Conservation (phyloP, 2,888 invertebrate species). For the Nephrotoma guestfalica region DNA sequence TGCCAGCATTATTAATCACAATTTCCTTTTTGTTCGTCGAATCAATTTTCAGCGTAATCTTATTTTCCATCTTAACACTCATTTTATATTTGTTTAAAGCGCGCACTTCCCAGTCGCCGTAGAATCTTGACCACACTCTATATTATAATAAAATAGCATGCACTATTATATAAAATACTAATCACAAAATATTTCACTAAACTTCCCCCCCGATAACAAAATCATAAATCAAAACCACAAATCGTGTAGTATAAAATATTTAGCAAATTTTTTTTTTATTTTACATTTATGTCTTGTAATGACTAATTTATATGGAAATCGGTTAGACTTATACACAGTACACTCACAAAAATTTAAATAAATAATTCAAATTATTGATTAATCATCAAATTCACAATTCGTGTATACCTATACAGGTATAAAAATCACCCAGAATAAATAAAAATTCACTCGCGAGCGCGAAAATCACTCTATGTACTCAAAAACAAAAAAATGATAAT, state of each 20-base stretch:
- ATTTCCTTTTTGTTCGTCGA: slow-evolving; percentile 13
- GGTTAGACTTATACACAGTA: not conserved
- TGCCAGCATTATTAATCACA: not conserved
- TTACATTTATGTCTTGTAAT: not conserved
- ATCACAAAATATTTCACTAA: not conserved
- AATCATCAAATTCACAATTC: not conserved
- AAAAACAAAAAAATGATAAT: not conserved
- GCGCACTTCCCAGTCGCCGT: not conserved
- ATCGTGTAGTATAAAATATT: not conserved
- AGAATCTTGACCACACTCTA: not conserved
- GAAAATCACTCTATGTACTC: not conserved
- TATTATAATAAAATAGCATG: not conserved
- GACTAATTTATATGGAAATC: not conserved
- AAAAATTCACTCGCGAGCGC: not conserved
- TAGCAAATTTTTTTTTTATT: not conserved
- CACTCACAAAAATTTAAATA: not conserved
- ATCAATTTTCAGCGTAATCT: slow-evolving; percentile 16
- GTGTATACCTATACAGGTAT: not conserved
- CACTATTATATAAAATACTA: not conserved
- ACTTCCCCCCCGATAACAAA: not conserved
- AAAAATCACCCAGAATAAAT: not conserved
- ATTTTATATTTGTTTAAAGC: slow-evolving; percentile 8
- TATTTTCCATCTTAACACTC: slow-evolving; percentile 16
- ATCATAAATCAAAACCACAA: not conserved
- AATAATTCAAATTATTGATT: not conserved